Evolutionary conservation across 2,797 vertebrate species (phyloP).

Genomic region (Peromyscus eremicus): DNA sequence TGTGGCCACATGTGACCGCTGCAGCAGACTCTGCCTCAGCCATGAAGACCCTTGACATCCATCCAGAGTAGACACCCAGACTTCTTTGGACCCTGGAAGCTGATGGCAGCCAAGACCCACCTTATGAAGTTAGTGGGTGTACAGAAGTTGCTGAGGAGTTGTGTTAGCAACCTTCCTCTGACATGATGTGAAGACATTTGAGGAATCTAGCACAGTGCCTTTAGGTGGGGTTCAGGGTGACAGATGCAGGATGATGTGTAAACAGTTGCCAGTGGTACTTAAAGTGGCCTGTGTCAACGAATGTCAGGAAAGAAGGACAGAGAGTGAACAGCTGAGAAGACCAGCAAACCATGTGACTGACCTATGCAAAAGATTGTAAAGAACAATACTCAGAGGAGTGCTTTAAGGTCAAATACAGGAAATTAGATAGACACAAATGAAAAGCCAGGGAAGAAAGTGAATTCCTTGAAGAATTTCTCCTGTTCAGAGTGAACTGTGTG

Average conservation of each 20-base stretch:
- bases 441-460: conserved; percentile 96
- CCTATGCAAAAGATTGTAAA: not conserved
- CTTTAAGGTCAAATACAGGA: conserved; percentile 90
- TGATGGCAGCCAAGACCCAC: not conserved
- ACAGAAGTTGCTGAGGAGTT: not conserved
- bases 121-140: not conserved
- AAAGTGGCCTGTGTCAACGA: not conserved
- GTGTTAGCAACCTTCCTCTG: not conserved
- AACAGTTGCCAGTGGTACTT: not conserved
- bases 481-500: conserved; percentile 97
- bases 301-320: not conserved
- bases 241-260: not conserved
- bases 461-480: conserved; percentile 96
- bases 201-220: not conserved
- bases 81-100: not conserved
- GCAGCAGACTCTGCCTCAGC: not conserved
- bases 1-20: not conserved
- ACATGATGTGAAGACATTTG: not conserved
- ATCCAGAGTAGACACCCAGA: not conserved
- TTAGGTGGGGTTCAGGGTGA: not conserved
- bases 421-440: conserved; percentile 95
- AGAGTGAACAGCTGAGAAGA: too few relatives aligned
- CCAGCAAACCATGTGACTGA: not conserved
- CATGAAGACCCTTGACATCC: not conserved
- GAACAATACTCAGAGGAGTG: not conserved